A percentile compares a stretch with the other conserved stretches of the same genome.
Evolutionary conservation across 2,888 invertebrate species (phyloP).

Genomic region (Lepidochitona cinerea): DNA sequence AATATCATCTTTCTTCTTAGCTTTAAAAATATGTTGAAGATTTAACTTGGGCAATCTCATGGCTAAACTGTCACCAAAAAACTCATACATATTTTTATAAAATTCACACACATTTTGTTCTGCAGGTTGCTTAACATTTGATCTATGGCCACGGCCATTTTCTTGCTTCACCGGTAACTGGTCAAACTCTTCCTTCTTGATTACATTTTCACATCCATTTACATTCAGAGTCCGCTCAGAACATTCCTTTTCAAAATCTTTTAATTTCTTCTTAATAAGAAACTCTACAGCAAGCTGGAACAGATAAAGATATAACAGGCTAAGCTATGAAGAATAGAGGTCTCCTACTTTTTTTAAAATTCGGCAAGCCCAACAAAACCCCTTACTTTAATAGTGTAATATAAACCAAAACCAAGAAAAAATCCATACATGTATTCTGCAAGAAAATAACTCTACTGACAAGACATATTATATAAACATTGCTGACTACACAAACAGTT

Average conservation of each 20-base stretch:
- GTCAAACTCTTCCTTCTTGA: constrained; percentile 9
- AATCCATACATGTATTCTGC: too few species aligned
- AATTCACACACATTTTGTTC: constrained; percentile 24
- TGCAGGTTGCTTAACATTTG: too few species aligned
- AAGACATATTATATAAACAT: too few species aligned
- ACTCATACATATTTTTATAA: constrained; percentile 61
- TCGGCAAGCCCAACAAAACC: too few species aligned
- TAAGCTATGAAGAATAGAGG: too few species aligned
- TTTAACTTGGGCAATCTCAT: constrained; percentile 53
- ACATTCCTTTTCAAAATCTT: constrained; percentile 35
- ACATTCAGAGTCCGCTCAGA: constrained; percentile 7
- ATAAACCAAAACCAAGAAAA: too few species aligned
- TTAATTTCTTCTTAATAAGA: constrained; percentile 42
- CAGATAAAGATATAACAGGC: not conserved
- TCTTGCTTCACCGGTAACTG: not conserved
- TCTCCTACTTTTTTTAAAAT: too few species aligned
- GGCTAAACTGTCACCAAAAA: constrained; percentile 67
- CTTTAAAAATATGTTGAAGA: constrained; percentile 43
- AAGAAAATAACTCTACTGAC: too few species aligned
- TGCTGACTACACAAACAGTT: too few species aligned
- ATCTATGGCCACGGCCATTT: not conserved
- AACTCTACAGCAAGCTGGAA: constrained; percentile 52
- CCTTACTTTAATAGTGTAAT: too few species aligned
- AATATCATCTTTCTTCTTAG: constrained; percentile 36
- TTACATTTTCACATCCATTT: constrained; percentile 3